Evolutionary conservation across 2,888 invertebrate genomes (phyloP), one percentile per base, ranked within the genome.

Genomic region (Neocrepidodera transversa): DNA sequence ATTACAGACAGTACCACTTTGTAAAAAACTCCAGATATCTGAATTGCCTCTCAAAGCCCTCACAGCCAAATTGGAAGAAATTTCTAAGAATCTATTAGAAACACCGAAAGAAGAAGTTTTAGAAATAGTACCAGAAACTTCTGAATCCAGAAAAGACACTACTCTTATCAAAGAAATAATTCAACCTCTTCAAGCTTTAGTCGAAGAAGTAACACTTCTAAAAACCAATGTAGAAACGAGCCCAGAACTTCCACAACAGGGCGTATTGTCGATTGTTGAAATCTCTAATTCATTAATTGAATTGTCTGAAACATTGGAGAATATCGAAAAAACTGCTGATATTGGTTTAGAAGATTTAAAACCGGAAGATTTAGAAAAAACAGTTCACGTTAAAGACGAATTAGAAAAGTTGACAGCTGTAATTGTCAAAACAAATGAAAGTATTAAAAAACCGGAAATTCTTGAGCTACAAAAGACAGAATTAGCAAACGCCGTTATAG

Each of bases 211-310:
- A 23, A 16, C 58, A 11, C 28, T 63, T 18, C 68, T 11, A 56
- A 62, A 38, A 38, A 49, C 62, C n/a, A 64, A 58, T 49, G 55
- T 43, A 2, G 48, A 45, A 66, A 53, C 59, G 63, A 4, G 23
- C 2, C 26, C 48, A n/a, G 10, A 58, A 17, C n/a, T 52, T 26
- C 35, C 58, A 2, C 53, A 65, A 45, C 60, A 70, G 56, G 64
- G 60, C 18, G 43, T 63, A 11, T 13, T 62, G 13, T 59, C 65
- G 20, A 38, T 68, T 35, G 36, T 64, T 23, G 32, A 23, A 49
- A 42, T 64, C 8, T 28, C 54, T 23, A 54, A 63, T 26, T 51
- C 63, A 23, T 28, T 69, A 14, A 16, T 36, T 14, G 30, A 56
- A 17, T 26, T 67, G 4, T n/a, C 51, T 23, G 36, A 35, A 36